These are phyloP conservation scores for Sphenopsis melanotis DNA, from an alignment of 2,797 vertebrate species.

Conservation along the genomic window DNA sequence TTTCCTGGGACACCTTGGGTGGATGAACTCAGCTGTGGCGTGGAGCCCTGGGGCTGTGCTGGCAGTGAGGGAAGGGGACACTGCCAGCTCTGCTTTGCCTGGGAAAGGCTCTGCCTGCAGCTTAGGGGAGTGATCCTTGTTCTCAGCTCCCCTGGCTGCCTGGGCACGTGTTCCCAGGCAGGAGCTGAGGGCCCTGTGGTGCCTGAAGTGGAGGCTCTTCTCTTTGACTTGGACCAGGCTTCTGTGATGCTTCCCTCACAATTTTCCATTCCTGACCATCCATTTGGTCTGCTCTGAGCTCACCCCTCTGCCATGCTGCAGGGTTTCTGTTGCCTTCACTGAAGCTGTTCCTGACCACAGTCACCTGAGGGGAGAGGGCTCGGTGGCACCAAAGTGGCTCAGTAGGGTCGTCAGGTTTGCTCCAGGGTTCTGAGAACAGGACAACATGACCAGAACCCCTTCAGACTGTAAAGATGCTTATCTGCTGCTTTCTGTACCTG, in stretches of 20 bases:
- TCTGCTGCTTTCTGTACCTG: neutral
- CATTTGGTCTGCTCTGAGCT: neutral
- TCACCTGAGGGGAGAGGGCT: neutral
- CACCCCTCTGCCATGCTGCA: neutral
- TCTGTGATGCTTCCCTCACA: neutral
- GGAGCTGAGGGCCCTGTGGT: neutral
- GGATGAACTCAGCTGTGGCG: neutral
- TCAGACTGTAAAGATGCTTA: neutral
- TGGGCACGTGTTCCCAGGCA: accelerated
- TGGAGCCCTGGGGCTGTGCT: neutral
- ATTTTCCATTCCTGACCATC: neutral
- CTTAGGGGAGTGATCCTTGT: neutral
- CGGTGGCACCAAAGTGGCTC: neutral
- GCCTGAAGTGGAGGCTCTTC: neutral
- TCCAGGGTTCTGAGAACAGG: neutral
- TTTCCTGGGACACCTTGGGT: neutral
- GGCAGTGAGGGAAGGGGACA: neutral
- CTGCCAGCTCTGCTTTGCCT: neutral
- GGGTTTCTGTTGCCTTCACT: neutral
- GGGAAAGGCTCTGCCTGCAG: neutral
- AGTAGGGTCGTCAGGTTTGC: neutral
- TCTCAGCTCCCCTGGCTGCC: neutral
- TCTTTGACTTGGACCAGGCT: neutral
- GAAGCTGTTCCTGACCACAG: neutral
- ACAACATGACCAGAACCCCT: neutral